Evolutionary conservation across 2,888 invertebrate genomes (phyloP).

Genomic region (Creontiades dilutus): DNA sequence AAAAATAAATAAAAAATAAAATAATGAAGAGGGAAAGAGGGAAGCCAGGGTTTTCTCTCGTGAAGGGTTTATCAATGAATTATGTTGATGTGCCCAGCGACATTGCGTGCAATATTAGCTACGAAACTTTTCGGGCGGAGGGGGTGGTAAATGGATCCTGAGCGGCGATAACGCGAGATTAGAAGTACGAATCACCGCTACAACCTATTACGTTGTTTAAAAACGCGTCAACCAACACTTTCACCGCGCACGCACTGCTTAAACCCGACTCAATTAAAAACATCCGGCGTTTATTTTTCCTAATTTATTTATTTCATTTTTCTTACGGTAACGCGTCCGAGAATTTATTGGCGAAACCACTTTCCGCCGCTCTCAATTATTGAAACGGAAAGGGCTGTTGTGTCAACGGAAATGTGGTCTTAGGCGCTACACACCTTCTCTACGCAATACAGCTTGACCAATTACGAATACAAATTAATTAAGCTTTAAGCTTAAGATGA

Average conservation of each 20-base stretch:
- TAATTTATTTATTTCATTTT: neutral
- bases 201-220: conserved; percentile 9
- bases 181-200: conserved; percentile 18
- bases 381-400: neutral
- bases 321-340: neutral
- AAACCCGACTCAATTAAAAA: neutral
- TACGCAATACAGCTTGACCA: no score
- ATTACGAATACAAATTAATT: no score
- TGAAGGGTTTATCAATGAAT: conserved; percentile 55
- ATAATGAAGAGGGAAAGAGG: conserved; percentile 19
- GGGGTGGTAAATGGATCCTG: neutral
- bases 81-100: conserved; percentile 24
- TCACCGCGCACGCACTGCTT: neutral
- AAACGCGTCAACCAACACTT: neutral
- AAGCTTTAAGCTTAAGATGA: no score
- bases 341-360: neutral
- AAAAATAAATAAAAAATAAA: conserved; percentile 37
- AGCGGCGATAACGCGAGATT: neutral
- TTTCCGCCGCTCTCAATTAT: neutral
- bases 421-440: no score
- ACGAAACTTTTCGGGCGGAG: neutral
- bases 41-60: neutral
- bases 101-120: conserved; percentile 47
- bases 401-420: neutral
- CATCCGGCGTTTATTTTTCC: neutral